Conservation (phyloP, 2,113 vertebrate species). For the Hippocampus mohnikei region DNA sequence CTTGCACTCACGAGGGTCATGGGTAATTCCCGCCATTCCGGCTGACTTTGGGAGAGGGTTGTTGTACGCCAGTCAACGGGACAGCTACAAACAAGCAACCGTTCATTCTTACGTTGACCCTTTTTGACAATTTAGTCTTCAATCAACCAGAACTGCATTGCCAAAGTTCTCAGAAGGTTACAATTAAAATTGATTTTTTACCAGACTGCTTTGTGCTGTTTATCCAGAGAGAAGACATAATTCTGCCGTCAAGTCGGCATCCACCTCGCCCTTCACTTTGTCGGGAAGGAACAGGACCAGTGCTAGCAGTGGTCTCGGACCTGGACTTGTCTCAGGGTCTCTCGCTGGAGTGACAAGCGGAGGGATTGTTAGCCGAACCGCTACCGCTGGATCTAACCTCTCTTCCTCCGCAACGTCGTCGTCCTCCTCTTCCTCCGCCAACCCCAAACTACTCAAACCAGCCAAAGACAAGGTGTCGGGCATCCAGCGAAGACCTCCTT, state of each 20-base stretch:
- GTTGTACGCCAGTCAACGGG: background rate
- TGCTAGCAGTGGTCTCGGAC: slow-evolving; percentile 72
- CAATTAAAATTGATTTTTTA: background rate
- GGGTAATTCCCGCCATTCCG: background rate
- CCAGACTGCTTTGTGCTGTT: slow-evolving; percentile 11
- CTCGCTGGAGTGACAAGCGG: slow-evolving; percentile 70
- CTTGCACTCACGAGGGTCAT: background rate
- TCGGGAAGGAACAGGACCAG: slow-evolving; percentile 76
- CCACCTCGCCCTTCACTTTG: slow-evolving; percentile 78
- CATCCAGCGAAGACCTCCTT: slow-evolving; percentile 83
- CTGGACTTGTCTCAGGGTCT: slow-evolving; percentile 48
- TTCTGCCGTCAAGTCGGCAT: slow-evolving; percentile 82
- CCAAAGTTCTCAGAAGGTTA: background rate
- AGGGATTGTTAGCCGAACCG: slow-evolving; percentile 75
- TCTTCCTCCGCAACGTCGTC: slow-evolving; percentile 76
- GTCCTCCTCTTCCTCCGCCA: slow-evolving; percentile 79
- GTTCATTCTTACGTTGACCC: background rate
- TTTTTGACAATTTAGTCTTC: background rate
- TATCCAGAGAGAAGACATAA: slow-evolving; percentile 92
- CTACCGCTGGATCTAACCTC: slow-evolving; percentile 61
- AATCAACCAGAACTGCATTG: background rate
- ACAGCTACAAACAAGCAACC: background rate
- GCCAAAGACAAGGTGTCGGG: slow-evolving; percentile 94
- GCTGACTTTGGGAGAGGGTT: background rate
- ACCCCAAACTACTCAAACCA: slow-evolving; percentile 87